Evolutionary conservation across 2,888 invertebrate genomes (phyloP), one percentile per base, ranked within the genome.

Genomic region (Dilophus febrilis): DNA sequence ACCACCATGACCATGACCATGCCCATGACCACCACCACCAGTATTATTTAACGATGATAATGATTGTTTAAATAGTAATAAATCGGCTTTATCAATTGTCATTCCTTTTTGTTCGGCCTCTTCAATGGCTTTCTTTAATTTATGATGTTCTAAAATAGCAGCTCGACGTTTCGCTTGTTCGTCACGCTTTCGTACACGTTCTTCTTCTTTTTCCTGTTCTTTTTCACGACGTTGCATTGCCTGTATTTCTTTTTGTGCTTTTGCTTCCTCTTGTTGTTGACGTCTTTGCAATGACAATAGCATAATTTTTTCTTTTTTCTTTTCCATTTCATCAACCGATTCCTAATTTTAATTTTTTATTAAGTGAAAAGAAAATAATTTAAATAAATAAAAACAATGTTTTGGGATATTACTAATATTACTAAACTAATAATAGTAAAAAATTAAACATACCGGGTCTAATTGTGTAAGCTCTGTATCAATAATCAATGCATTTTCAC

Each of bases 281-380:
- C 86, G 78, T 53, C 95, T 71, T 60, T 88, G 88, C 51, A 90
- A 65, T 11, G 92, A 91, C 53, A 85, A 67, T 59, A 90, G 64
- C 74, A 92, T 80, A 44, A 95, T 85, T 50, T 79, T 77, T 59
- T 92, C 90, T 57, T 91, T 92, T 57, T 84, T 91, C 45, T 78
- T 76, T 61, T 88, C 87, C 83, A 91, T 87, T 64, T 91, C 90
- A 50, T 88, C 84, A 40, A 85, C 74, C 7, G 79, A 75, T 53
- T 77, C 79, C 87, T 88, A 58, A 22, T 54, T 13, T 22, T 28
- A 5, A 7, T 14, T 13, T 18, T 18, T 7, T 19, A 26, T 27
- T 27, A 8, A 14, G 10, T 28, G 10, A 10, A 17, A 36, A n/a
- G 6, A 19, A 32, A 32, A 19, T 11, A 4, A 19, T 5, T 4